Evolutionary conservation across 2,888 invertebrate species (phyloP), one percentile per base, ranked within the genome.

Genomic region (Drosophila fungiperda): DNA sequence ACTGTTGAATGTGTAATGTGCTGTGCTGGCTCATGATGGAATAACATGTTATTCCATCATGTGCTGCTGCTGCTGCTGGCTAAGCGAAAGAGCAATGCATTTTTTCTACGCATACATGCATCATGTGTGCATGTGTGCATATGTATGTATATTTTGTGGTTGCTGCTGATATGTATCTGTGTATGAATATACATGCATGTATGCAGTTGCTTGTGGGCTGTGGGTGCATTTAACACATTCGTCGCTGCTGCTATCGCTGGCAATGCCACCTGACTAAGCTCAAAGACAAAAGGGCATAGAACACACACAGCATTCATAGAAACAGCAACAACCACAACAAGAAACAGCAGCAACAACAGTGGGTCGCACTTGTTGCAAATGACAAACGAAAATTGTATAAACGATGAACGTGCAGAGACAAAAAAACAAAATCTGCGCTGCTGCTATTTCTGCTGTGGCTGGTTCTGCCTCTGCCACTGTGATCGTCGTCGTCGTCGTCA

Each of bases 1-100:
- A 85, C 85, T 85, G 85, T 85, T 85, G 85, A 85, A 85, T 89
- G 89, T 83, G 82, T 82, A 78, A 74, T 79, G 87, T 68, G 74
- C 74, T 63, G 69, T 49, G 82, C 64, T 81, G 66, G 58, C 78
- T 73, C 67, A 65, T 68, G 55, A 67, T 67, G 69, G 69, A 68
- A 67, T 69, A 68, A 50, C 68, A 68, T 68, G 69, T 71, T 71
- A 60, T 71, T 71, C 62, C 62, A 71, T 60, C 71, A 68, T 68
- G 36, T 55, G 55, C 54, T 23, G 45, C 20, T n/a, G 50, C 33
- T 50, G 52, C 32, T 54, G 54, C 55, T 55, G 55, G 49, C 62
- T 55, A 57, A 65, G 29, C 57, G 57, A 57, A 57, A 57, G 80
- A 85, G 86, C 83, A 59, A 68, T 89, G 85, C 85, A 87, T 84